Evolutionary conservation across 2,113 vertebrate species (phyloP).

Genomic region (Odocoileus virginianus): DNA sequence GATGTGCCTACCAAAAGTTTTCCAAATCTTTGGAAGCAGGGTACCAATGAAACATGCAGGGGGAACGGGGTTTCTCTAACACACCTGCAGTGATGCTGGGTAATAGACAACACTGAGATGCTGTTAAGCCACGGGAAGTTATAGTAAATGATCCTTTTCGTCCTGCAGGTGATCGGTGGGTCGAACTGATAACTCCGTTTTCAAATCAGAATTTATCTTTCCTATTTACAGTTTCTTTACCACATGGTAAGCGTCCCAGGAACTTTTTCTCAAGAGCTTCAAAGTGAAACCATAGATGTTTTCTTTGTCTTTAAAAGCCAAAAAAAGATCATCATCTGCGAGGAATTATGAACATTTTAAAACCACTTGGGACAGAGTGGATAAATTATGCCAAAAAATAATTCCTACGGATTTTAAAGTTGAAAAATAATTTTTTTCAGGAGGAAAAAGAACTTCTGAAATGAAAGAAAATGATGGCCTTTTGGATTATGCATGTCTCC

Average conservation of each 20-base stretch:
- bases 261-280: constrained; percentile 50
- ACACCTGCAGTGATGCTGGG: neutral
- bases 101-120: neutral
- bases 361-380: constrained; percentile 47
- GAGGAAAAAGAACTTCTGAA: constrained; percentile 47
- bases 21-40: neutral
- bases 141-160: neutral
- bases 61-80: neutral
- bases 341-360: constrained; percentile 46
- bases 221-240: constrained; percentile 46
- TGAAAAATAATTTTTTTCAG: constrained; percentile 37
- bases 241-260: neutral
- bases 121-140: neutral
- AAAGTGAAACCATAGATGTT: constrained; percentile 57
- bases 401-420: constrained; percentile 64
- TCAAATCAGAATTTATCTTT: constrained; percentile 38
- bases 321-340: constrained; percentile 44
- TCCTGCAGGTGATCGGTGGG: neutral
- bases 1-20: neutral
- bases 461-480: constrained; percentile 6
- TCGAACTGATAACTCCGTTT: neutral
- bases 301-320: constrained; percentile 58
- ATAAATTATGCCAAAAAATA: constrained; percentile 49
- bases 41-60: neutral
- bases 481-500: neutral